These are phyloP conservation scores for Myotis lucifugus DNA, from an alignment of 2,113 vertebrate species.

Conservation along the genomic window DNA sequence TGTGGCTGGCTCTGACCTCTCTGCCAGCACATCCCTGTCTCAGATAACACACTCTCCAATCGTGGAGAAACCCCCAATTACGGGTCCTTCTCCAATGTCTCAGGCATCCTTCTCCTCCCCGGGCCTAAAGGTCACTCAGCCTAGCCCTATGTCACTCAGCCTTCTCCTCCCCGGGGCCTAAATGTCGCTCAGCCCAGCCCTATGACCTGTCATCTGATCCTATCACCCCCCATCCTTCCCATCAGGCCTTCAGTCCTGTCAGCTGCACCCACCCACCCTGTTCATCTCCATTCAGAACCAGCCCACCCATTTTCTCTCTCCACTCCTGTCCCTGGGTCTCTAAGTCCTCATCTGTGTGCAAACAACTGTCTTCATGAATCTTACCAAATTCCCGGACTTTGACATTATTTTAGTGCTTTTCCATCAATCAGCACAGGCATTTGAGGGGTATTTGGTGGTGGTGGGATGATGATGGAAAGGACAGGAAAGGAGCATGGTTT, in stretches of 20 bases:
- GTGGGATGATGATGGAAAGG: not conserved
- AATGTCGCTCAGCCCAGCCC: too few relatives aligned
- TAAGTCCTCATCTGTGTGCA: not conserved
- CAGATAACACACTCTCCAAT: not conserved
- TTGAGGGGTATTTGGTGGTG: not conserved
- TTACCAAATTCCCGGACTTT: not conserved
- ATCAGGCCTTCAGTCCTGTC: not conserved
- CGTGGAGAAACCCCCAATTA: not conserved
- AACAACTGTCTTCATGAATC: not conserved
- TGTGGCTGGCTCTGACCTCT: not conserved
- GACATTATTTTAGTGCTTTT: not conserved
- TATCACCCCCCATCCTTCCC: rapidly evolving
- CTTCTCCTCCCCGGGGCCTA: rapidly evolving
- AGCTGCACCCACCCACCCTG: not conserved
- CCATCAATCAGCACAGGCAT: not conserved
- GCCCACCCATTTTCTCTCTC: not conserved
- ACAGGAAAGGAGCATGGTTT: not conserved
- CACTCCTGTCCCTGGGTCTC: not conserved
- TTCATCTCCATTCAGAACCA: not conserved
- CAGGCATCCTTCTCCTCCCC: not conserved
- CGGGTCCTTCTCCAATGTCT: not conserved
- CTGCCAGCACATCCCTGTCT: not conserved
- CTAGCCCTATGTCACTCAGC: not conserved
- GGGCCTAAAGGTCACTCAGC: not conserved
- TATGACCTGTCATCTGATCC: not conserved